phyloP scores from a whole-genome alignment of 1,140 invertebrate genomes.

The Megathymus violae region DNA sequence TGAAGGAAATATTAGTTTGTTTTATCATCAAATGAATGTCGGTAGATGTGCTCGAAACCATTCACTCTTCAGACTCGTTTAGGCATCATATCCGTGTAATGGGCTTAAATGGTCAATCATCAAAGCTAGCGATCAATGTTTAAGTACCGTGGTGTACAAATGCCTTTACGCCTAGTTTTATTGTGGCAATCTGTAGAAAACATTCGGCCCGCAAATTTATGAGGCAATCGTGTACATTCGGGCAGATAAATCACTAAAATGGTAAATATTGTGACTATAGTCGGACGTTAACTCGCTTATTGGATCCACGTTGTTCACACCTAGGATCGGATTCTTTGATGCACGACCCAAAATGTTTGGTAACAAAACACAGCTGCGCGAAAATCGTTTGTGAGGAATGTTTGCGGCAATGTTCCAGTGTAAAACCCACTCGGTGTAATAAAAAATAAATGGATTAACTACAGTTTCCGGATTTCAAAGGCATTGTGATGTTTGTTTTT shows the following conservation, averaged over 20 bases:
- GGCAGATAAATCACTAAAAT: constrained; percentile 38
- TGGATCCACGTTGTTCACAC: constrained; percentile 26
- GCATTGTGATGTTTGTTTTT: not conserved
- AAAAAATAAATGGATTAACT: not conserved
- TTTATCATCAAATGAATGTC: too few relatives aligned
- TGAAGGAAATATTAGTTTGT: too few relatives aligned
- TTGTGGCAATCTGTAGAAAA: constrained; percentile 27
- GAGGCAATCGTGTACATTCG: constrained; percentile 34
- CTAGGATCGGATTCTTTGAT: constrained; percentile 21
- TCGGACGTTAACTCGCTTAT: constrained; percentile 29
- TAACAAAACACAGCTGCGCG: constrained; percentile 13
- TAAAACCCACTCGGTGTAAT: not conserved
- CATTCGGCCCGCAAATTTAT: constrained; percentile 38
- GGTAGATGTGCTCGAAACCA: too few relatives aligned
- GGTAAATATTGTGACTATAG: constrained; percentile 47
- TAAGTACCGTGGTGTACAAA: not conserved
- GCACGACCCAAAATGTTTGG: constrained; percentile 9
- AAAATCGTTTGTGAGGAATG: not conserved
- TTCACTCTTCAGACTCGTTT: too few relatives aligned
- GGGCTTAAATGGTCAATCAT: too few relatives aligned
- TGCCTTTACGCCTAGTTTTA: constrained; percentile 29
- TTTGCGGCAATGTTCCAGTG: not conserved
- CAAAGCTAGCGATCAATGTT: not conserved
- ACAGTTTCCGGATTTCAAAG: not conserved
- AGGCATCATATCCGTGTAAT: too few relatives aligned